Conservation (phyloP, 2,888 invertebrate genomes). For the Coelinius sp. region DNA sequence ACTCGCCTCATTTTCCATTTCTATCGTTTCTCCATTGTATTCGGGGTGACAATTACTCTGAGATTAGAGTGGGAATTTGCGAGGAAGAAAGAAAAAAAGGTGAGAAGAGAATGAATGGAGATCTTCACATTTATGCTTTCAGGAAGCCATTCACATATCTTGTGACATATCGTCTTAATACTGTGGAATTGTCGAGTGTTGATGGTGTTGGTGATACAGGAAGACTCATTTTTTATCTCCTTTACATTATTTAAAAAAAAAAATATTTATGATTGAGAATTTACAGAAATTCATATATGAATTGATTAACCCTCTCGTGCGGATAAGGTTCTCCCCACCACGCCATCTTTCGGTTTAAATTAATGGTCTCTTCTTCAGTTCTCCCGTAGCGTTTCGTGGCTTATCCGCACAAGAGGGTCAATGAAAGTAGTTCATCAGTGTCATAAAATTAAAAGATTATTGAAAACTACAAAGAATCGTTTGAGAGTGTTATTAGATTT, state of each 20-base stretch:
- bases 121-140: slow-evolving; percentile 43
- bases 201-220: slow-evolving; percentile 8
- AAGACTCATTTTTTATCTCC: slow-evolving; percentile 18
- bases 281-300: too few species aligned
- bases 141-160: slow-evolving; percentile 52
- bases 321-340: too few species aligned
- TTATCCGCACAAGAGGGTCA: too few species aligned
- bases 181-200: slow-evolving; percentile 45
- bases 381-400: too few species aligned
- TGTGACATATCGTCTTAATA: slow-evolving; percentile 62
- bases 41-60: slow-evolving; percentile 65
- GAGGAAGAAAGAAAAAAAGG: slow-evolving; percentile 46
- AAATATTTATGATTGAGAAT: neutral
- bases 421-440: too few species aligned
- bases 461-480: too few species aligned
- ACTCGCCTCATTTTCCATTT: slow-evolving; percentile 44
- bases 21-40: slow-evolving; percentile 52
- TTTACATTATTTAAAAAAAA: neutral
- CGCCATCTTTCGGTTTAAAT: too few species aligned
- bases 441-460: too few species aligned
- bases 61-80: slow-evolving; percentile 69
- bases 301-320: too few species aligned
- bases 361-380: too few species aligned
- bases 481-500: too few species aligned
- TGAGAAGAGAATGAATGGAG: slow-evolving; percentile 20